These are phyloP conservation scores for Cantharis nigra DNA, from an alignment of 2,888 invertebrate genomes.

Conservation along the genomic window DNA sequence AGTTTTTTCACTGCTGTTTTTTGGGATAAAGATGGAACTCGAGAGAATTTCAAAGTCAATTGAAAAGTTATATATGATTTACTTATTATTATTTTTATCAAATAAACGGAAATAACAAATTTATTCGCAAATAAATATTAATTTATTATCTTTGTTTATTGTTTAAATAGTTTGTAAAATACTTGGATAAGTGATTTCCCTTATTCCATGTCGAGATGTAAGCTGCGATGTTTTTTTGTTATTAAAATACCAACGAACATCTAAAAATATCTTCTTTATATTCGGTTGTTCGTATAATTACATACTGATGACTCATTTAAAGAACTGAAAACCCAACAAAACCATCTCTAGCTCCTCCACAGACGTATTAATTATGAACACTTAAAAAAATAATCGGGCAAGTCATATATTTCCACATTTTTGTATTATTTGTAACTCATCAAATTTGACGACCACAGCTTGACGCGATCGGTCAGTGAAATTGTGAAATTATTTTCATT, in stretches of 20 bases:
- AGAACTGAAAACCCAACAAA: neutral
- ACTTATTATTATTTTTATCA: no score
- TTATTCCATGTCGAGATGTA: neutral
- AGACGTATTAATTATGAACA: neutral
- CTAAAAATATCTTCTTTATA: neutral
- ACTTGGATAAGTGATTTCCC: neutral
- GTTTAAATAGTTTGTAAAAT: neutral
- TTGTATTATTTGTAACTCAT: neutral
- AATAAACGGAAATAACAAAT: no score
- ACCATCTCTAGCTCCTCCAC: neutral
- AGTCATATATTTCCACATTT: neutral
- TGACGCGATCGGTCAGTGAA: neutral
- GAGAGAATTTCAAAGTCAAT: no score
- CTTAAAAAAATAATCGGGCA: neutral
- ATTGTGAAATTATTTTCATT: neutral
- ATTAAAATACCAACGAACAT: neutral
- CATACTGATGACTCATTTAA: neutral
- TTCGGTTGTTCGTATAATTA: neutral
- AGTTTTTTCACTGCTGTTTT: no score
- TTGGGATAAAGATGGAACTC: no score
- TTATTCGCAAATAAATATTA: no score
- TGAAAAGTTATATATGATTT: no score
- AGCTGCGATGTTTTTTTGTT: neutral
- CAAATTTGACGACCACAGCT: neutral
- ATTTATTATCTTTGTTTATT: no score